Percentiles rank a stretch among this genome's conserved stretches.
These are phyloP conservation scores for Porites evermanni DNA, from an alignment of 92 coral and sea anemone species.

Conservation along the genomic window DNA sequence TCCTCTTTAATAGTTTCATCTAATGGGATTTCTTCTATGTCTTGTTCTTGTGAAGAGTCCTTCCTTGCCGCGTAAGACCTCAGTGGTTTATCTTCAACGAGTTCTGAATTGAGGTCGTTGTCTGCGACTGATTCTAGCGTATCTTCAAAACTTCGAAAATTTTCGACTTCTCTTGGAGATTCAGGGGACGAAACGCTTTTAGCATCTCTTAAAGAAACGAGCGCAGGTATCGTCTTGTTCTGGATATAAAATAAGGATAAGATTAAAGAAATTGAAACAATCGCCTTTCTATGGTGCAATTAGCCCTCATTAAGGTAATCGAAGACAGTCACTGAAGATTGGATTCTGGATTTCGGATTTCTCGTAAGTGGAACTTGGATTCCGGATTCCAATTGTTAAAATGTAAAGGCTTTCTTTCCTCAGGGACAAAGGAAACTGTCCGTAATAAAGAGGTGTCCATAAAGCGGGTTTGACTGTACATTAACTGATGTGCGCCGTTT, in stretches of 20 bases:
- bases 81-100: conserved; percentile 5
- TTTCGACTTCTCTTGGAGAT: not conserved
- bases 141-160: not conserved
- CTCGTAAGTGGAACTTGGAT: no score
- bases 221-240: conserved; percentile 2
- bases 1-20: conserved; percentile 3
- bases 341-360: no score
- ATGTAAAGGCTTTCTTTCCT: no score
- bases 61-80: not conserved
- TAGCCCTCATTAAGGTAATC: no score
- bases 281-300: no score
- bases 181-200: conserved; percentile 3
- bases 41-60: conserved; percentile 7
- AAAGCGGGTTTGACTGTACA: no score
- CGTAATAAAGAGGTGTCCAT: no score
- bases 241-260: not conserved
- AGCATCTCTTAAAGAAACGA: not conserved
- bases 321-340: no score
- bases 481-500: no score
- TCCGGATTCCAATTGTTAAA: no score
- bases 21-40: conserved; percentile 7
- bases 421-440: no score
- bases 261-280: not conserved
- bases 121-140: conserved; percentile 14
- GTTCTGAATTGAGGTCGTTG: conserved; percentile 13